Conservation (phyloP, 2,888 invertebrate genomes). For the Lasioglossum zephyrum region DNA sequence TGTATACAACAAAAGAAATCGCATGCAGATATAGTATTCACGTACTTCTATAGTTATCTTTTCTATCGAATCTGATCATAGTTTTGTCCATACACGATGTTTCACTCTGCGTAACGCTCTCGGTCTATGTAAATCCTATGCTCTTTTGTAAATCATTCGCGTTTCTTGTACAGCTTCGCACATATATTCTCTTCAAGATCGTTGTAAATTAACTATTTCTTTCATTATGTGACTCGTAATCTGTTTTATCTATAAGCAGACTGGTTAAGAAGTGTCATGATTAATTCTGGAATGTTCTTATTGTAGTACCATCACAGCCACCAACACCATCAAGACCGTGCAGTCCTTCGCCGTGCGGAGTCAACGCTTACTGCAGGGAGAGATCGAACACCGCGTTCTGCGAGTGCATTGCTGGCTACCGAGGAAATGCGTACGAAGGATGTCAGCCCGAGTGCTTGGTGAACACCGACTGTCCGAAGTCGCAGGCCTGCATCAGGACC, state of each 20-base stretch:
- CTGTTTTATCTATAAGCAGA: neutral
- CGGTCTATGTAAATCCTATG: slow-evolving; percentile 15
- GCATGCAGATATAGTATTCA: slow-evolving; percentile 44
- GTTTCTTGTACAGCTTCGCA: slow-evolving; percentile 28
- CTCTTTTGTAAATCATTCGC: slow-evolving; percentile 24
- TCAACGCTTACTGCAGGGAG: slow-evolving; percentile 89
- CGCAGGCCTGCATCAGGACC: slow-evolving; percentile 88
- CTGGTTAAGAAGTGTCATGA: neutral
- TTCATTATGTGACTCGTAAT: neutral
- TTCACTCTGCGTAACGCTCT: slow-evolving; percentile 14
- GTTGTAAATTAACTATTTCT: slow-evolving; percentile 49
- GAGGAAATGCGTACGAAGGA: slow-evolving; percentile 87
- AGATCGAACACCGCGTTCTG: slow-evolving; percentile 89
- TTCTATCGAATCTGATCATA: neutral
- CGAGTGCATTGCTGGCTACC: slow-evolving; percentile 88
- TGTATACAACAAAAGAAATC: slow-evolving; percentile 31
- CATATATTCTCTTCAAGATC: neutral
- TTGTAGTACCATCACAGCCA: slow-evolving; percentile 61
- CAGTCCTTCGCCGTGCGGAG: slow-evolving; percentile 88
- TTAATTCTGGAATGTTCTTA: slow-evolving; percentile 10
- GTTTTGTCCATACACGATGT: slow-evolving; percentile 30
- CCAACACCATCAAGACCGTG: slow-evolving; percentile 84
- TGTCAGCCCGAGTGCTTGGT: slow-evolving; percentile 91
- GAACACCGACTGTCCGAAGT: slow-evolving; percentile 89
- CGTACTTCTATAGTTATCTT: neutral